These are phyloP conservation scores for Cirrhinus mrigala DNA, from an alignment of 2,797 vertebrate genomes.

Conservation along the genomic window DNA sequence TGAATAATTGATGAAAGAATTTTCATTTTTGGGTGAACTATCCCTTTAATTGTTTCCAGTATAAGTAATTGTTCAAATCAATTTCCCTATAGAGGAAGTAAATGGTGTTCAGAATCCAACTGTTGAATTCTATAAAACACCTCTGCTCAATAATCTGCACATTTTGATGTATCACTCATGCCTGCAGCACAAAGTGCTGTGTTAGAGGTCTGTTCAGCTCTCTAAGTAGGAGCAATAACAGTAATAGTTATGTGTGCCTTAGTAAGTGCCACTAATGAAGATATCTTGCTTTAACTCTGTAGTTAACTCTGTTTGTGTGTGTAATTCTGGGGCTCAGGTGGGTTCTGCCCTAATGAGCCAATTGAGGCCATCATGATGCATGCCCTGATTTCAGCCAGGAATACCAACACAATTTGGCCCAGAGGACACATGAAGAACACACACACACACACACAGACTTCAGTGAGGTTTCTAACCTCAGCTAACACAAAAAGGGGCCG, in stretches of 20 bases:
- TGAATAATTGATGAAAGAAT: neutral
- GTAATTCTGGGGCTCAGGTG: conserved; percentile 56
- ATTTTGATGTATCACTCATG: neutral
- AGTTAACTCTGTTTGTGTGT: conserved; percentile 36
- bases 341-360: conserved; percentile 57
- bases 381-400: conserved; percentile 61
- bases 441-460: conserved; percentile 24
- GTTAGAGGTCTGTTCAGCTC: neutral
- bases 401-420: conserved; percentile 57
- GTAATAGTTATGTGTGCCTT: neutral
- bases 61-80: neutral
- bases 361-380: conserved; percentile 60
- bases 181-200: neutral
- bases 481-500: conserved; percentile 34
- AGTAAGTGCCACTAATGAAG: conserved; percentile 7
- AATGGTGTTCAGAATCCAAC: neutral
- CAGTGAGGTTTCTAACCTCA: conserved; percentile 38
- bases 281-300: conserved; percentile 38
- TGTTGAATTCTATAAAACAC: neutral
- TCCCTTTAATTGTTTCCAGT: neutral
- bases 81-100: neutral
- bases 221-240: neutral
- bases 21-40: neutral
- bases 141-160: neutral
- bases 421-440: conserved; percentile 48